These are phyloP conservation scores for Pipistrellus kuhlii DNA, from an alignment of 2,797 vertebrate species.

Conservation along the genomic window DNA sequence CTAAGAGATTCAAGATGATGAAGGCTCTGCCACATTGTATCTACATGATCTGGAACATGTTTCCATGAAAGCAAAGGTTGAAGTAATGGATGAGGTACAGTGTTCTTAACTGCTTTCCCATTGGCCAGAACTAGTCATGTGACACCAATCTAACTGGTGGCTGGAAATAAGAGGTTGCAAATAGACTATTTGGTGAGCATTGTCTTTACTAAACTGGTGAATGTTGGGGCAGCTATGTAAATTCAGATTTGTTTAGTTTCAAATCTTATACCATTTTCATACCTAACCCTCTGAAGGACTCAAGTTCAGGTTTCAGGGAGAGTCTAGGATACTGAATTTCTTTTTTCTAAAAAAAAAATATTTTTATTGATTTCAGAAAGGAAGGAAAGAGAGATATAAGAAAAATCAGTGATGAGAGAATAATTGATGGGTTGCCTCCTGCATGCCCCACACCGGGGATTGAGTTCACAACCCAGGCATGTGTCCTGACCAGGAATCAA, in stretches of 20 bases:
- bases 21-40: not conserved
- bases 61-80: conserved; percentile 40
- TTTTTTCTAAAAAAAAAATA: too few relatives aligned
- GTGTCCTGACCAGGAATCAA: too few relatives aligned
- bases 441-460: too few relatives aligned
- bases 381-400: too few relatives aligned
- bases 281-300: conserved; percentile 29
- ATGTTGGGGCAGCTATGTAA: not conserved
- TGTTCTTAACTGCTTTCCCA: not conserved
- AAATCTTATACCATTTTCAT: conserved; percentile 2
- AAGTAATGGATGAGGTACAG: not conserved
- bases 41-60: not conserved
- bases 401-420: too few relatives aligned
- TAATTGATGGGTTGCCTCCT: too few relatives aligned
- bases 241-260: conserved; percentile 24
- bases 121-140: conserved; percentile 25
- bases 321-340: not conserved
- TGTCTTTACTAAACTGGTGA: not conserved
- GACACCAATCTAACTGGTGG: not conserved
- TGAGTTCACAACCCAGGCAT: too few relatives aligned
- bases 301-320: conserved; percentile 3
- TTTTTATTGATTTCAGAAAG: too few relatives aligned
- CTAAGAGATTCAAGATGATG: not conserved
- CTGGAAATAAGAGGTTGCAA: not conserved
- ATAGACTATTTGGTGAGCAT: not conserved